A percentile compares a stretch with the other conserved stretches of the same genome.
phyloP scores from a whole-genome alignment of 2,888 invertebrate species.

The Biston stratarius region DNA sequence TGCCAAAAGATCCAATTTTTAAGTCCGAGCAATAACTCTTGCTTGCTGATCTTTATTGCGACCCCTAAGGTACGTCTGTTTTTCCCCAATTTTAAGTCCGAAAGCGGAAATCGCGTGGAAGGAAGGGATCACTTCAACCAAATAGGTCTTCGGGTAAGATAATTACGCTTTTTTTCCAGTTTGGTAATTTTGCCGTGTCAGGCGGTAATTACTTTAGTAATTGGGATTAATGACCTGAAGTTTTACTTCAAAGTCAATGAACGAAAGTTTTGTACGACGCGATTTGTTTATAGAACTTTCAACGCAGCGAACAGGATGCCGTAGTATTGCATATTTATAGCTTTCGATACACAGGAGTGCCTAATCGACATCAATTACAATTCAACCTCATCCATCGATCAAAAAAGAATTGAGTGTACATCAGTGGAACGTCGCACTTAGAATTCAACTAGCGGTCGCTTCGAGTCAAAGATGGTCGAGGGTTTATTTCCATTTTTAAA shows the following conservation, averaged over 20 bases:
- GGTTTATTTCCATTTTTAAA: conserved; percentile 87
- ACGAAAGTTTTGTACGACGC: neutral
- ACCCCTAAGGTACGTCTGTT: conserved; percentile 59
- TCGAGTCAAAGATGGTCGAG: conserved; percentile 84
- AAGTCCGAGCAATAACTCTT: conserved; percentile 64
- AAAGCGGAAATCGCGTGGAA: conserved; percentile 78
- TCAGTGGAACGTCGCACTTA: conserved; percentile 76
- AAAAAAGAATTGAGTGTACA: conserved; percentile 72
- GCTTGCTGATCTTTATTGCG: conserved; percentile 75
- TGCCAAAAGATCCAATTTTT: conserved; percentile 56
- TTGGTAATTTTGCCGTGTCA: conserved; percentile 56
- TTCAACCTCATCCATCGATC: conserved; percentile 56
- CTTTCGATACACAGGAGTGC: conserved; percentile 24
- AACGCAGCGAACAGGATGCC: conserved; percentile 3
- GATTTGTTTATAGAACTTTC: conserved; percentile 21
- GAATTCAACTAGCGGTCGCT: conserved; percentile 81
- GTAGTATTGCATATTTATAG: conserved; percentile 24
- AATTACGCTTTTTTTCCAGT: conserved; percentile 67
- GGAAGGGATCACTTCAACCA: conserved; percentile 71
- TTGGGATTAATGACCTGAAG: conserved; percentile 30
- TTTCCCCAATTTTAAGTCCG: conserved; percentile 65
- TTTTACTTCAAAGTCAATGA: conserved; percentile 12
- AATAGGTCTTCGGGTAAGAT: conserved; percentile 72
- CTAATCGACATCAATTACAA: conserved; percentile 41
- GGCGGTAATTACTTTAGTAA: conserved; percentile 37